Percentiles rank a stretch among this genome's conserved stretches.
Evolutionary conservation across 2,797 vertebrate species (phyloP).

Genomic region (Aphelocoma californica): DNA sequence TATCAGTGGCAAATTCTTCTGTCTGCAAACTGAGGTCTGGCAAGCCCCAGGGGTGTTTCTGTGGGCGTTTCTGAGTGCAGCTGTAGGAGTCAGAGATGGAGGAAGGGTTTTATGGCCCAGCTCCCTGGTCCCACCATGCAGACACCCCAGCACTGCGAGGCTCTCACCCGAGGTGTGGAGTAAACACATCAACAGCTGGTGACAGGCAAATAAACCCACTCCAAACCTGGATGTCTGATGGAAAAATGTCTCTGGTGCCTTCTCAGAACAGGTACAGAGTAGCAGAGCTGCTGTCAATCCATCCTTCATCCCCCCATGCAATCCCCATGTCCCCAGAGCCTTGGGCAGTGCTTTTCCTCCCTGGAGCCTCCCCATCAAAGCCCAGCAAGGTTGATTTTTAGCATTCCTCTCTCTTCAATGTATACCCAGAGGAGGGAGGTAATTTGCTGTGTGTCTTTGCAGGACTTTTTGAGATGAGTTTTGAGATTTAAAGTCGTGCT

Average conservation of each 20-base stretch:
- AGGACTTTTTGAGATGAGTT: background rate
- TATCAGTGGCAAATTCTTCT: background rate
- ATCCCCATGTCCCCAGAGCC: background rate
- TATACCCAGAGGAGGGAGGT: background rate
- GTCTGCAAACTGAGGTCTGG: background rate
- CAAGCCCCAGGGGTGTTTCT: background rate
- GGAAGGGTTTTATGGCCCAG: background rate
- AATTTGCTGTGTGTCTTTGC: conserved; percentile 9
- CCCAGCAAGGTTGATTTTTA: background rate
- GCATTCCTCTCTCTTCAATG: background rate
- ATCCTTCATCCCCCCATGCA: background rate
- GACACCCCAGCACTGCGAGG: background rate
- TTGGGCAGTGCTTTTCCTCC: background rate
- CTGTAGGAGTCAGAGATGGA: fast-evolving
- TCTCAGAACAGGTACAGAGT: fast-evolving
- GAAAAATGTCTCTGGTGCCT: background rate
- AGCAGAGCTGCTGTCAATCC: background rate
- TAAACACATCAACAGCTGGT: background rate
- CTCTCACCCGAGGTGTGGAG: background rate
- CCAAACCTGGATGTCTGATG: background rate
- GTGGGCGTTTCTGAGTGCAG: background rate
- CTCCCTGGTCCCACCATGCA: background rate
- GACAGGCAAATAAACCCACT: background rate
- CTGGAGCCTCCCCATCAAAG: background rate
- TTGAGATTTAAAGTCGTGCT: background rate